Evolutionary conservation across 2,113 vertebrate species (phyloP).

Genomic region (Sylvia atricapilla): DNA sequence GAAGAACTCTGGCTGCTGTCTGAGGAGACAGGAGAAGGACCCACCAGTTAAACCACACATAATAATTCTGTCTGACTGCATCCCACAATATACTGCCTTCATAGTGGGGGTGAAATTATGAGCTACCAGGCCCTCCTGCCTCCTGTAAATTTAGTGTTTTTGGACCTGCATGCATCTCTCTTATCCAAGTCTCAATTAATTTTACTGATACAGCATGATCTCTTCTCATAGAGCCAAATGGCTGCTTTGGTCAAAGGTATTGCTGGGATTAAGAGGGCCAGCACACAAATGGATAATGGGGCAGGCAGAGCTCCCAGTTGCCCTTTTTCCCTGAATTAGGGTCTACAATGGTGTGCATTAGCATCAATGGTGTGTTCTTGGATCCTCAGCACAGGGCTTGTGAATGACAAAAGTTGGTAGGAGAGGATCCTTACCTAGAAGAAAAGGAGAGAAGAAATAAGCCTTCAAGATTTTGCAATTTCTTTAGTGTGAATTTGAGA

Average conservation of each 20-base stretch:
- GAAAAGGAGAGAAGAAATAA: neutral
- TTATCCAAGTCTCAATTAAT: neutral
- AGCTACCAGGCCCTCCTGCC: neutral
- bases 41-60: neutral
- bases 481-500: neutral
- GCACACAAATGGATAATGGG: fast-evolving
- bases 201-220: neutral
- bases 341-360: neutral
- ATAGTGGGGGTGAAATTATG: neutral
- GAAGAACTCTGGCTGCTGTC: neutral
- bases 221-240: neutral
- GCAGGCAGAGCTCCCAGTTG: neutral
- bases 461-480: neutral
- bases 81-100: neutral
- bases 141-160: neutral
- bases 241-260: neutral
- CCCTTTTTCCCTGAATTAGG: neutral
- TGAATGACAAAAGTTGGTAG: fast-evolving
- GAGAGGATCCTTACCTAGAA: neutral
- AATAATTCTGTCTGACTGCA: neutral
- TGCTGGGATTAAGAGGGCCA: neutral
- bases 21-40: neutral
- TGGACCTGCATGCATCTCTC: neutral
- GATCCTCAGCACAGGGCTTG: fast-evolving
- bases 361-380: neutral